A percentile compares a stretch with the other conserved stretches of the same genome.
phyloP scores from a whole-genome alignment of 2,797 vertebrate genomes.

The Podarcis lilfordi region DNA sequence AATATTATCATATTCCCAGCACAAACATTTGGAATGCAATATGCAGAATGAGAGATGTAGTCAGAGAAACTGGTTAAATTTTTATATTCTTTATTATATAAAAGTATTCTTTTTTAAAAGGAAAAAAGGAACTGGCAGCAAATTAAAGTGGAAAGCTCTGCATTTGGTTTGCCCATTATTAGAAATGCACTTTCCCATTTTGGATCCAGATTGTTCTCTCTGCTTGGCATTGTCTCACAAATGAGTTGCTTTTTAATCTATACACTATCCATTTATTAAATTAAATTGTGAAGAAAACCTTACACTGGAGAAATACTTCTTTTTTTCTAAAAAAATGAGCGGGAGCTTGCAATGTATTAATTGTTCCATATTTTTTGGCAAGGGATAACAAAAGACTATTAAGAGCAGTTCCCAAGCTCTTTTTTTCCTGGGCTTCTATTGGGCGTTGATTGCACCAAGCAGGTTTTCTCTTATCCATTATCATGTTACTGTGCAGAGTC shows the following conservation, averaged over 20 bases:
- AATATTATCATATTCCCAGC: slow-evolving; percentile 51
- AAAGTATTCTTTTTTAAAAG: slow-evolving; percentile 22
- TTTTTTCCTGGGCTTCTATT: not conserved
- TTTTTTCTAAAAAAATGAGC: not conserved
- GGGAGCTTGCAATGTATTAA: not conserved
- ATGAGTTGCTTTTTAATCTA: slow-evolving; percentile 30
- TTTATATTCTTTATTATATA: slow-evolving; percentile 24
- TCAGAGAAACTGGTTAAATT: slow-evolving; percentile 46
- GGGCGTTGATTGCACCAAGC: not conserved
- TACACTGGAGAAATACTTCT: slow-evolving; percentile 18
- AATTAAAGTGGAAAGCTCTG: slow-evolving; percentile 62
- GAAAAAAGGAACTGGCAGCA: slow-evolving; percentile 43
- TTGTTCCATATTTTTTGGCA: not conserved
- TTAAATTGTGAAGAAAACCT: slow-evolving; percentile 25
- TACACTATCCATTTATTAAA: slow-evolving; percentile 36
- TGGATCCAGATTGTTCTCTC: not conserved
- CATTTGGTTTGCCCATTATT: slow-evolving; percentile 34
- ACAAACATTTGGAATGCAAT: slow-evolving; percentile 38
- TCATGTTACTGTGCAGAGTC: not conserved
- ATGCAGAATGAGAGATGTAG: slow-evolving; percentile 40
- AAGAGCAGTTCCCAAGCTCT: not conserved
- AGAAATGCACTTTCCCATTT: slow-evolving; percentile 23
- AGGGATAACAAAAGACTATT: not conserved
- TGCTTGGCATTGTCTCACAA: slow-evolving; percentile 3
- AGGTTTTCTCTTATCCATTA: not conserved